Conservation (phyloP, 1,140 invertebrate species). For the Patella vulgata region DNA sequence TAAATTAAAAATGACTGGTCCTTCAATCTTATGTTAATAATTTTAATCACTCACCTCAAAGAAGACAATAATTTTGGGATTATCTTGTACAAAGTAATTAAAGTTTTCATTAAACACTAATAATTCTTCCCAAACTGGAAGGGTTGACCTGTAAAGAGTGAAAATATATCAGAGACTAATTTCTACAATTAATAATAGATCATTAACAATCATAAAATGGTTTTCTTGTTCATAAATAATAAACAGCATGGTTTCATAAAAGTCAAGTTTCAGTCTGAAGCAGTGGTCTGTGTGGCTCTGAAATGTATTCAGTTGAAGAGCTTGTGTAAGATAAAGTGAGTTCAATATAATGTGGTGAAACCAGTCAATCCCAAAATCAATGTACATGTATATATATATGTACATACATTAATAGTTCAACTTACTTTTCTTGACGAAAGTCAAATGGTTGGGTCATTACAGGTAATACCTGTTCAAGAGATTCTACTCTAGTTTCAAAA, state of each 20-base stretch:
- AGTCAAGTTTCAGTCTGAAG: too few relatives aligned
- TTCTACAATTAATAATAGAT: too few relatives aligned
- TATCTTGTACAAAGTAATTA: conserved; percentile 66
- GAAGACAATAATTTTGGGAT: conserved; percentile 70
- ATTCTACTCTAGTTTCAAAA: conserved; percentile 63
- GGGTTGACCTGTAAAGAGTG: conserved; percentile 55
- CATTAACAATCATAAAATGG: too few relatives aligned
- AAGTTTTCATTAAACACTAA: conserved; percentile 74
- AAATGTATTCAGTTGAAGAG: too few relatives aligned
- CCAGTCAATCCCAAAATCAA: too few relatives aligned
- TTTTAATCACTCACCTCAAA: conserved; percentile 71
- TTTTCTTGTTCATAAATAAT: too few relatives aligned
- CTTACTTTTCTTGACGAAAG: conserved; percentile 64
- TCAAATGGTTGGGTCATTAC: conserved; percentile 68
- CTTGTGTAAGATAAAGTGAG: too few relatives aligned
- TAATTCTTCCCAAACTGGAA: conserved; percentile 75
- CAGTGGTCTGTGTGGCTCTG: too few relatives aligned
- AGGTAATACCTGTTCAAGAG: conserved; percentile 62
- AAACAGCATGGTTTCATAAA: too few relatives aligned
- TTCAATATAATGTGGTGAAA: too few relatives aligned
- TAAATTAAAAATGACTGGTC: conserved; percentile 6
- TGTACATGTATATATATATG: too few relatives aligned
- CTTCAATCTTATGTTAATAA: background rate
- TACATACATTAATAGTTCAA: too few relatives aligned
- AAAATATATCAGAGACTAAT: conserved; percentile 7